A percentile compares a stretch with the other conserved stretches of the same genome.
Evolutionary conservation across 2,113 vertebrate species (phyloP).

Genomic region (Pardalotus punctatus): DNA sequence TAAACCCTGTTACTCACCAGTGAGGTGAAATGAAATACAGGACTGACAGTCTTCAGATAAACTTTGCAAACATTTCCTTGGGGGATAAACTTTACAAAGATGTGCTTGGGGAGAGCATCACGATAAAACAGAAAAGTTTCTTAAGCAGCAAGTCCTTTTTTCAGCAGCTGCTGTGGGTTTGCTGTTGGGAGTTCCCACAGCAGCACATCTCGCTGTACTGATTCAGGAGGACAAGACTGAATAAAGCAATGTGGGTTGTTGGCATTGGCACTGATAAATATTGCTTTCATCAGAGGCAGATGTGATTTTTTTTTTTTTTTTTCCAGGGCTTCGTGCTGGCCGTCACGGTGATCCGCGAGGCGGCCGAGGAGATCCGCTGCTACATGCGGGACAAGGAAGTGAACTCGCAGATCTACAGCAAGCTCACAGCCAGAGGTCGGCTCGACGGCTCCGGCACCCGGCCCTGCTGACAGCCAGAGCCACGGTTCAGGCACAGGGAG

Average conservation of each 20-base stretch:
- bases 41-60: neutral
- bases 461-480: conserved; percentile 2
- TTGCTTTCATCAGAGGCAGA: neutral
- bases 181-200: neutral
- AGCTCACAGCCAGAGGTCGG: conserved; percentile 92
- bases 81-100: neutral
- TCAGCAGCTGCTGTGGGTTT: neutral
- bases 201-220: accelerated
- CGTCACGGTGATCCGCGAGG: conserved; percentile 91
- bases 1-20: neutral
- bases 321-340: conserved; percentile 90
- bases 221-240: neutral
- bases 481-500: neutral
- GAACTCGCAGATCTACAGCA: conserved; percentile 99
- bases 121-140: neutral
- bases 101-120: neutral
- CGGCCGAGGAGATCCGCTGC: conserved; percentile 93
- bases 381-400: conserved; percentile 94
- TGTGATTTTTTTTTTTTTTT: neutral
- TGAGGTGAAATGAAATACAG: neutral
- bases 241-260: neutral
- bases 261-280: neutral
- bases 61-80: neutral
- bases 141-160: neutral
- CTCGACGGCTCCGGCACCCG: neutral